Conservation (phyloP, 2,113 vertebrate species). For the Dromas ardeola region DNA sequence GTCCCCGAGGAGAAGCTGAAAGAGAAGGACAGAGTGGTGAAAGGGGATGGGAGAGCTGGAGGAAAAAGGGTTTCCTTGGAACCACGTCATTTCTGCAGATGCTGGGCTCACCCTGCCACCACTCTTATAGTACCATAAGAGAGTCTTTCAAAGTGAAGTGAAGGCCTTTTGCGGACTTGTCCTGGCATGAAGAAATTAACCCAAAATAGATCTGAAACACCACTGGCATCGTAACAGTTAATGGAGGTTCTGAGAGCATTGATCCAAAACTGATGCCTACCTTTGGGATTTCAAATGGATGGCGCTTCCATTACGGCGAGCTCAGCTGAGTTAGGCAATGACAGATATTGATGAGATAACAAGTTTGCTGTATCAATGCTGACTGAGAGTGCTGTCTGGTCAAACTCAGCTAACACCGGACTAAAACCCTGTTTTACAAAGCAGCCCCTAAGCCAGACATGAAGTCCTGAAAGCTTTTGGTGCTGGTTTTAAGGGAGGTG, state of each 20-base stretch:
- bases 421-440: neutral
- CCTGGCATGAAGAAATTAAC: neutral
- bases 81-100: neutral
- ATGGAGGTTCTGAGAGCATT: slow-evolving; percentile 1
- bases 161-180: neutral
- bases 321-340: neutral
- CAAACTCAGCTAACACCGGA: neutral
- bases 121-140: neutral
- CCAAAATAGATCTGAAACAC: neutral
- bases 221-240: neutral
- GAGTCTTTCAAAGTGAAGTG: neutral
- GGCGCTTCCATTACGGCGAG: neutral
- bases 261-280: neutral
- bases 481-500: neutral
- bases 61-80: neutral
- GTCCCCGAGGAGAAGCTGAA: neutral
- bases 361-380: neutral
- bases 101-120: accelerated
- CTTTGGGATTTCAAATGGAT: slow-evolving; percentile 52
- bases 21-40: neutral
- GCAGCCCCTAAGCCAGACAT: neutral
- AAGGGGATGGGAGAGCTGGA: neutral
- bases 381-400: neutral
- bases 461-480: neutral
- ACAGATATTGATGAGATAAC: slow-evolving; percentile 49